Base-by-base conservation (phyloP, 2,113 vertebrate genomes). In the Hystrix cristata region DNA sequence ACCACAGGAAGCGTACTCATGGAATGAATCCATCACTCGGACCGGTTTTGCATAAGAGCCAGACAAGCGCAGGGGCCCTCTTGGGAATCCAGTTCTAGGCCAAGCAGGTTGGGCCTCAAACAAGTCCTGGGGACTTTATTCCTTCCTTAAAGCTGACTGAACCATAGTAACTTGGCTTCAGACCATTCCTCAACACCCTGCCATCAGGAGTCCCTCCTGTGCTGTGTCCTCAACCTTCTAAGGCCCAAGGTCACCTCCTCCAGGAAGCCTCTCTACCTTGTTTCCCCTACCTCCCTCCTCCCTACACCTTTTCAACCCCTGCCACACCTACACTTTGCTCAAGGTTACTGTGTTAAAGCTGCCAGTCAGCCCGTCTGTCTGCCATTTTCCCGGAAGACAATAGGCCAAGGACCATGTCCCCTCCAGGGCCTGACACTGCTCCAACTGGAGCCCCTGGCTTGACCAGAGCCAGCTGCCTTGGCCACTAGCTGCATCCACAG, bases 281-380 rank as follows among this genome's bases (percentile, higher is more conserved):
- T 74, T 53, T 60, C 5, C 16, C 65, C 60, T 27, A n/a, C 0
- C 43, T 13, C 5, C 3, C 14, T 85, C 34, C 51, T 76, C 4
- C n/a, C 72, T 12, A 11, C 15, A 15, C 27, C 38, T 31, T 8
- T 15, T 34, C 69, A 5, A 0, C 9, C 16, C 25, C 19, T 7
- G 3, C 14, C 48, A 38, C 43, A 9, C 11, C 27, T 14, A 18
- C 4, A 7, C 31, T 51, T 67, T 5, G 0, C 25, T 8, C 25
- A 10, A 18, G 16, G 51, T 64, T 67, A 83, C 38, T 4, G 8
- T 23, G 38, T 46, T 51, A n/a, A 79, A 59, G 43, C 64, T 25
- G 13, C 23, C 31, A 21, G 16, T 46, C 76, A 64, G 6, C 8
- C 13, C 19, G 8, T 48, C 67, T 9, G 19, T 80, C 86, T 13